phyloP scores from a whole-genome alignment of 2,888 invertebrate genomes.

The Endotricha flammealis region DNA sequence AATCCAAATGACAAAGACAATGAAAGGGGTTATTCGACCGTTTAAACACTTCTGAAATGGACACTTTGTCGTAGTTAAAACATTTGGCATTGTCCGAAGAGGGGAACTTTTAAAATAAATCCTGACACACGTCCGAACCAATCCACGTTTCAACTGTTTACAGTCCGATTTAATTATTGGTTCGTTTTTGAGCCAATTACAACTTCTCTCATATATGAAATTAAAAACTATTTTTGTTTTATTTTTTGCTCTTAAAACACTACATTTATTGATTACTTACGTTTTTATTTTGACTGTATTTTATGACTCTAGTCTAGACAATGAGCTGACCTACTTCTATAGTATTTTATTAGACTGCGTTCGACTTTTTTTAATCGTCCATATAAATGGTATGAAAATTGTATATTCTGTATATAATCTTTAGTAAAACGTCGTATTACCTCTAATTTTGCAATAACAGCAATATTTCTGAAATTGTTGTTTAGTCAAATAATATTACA shows the following conservation, averaged over 20 bases:
- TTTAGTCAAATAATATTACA: neutral
- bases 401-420: too few relatives aligned
- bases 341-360: too few relatives aligned
- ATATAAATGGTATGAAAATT: too few relatives aligned
- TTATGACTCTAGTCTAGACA: too few relatives aligned
- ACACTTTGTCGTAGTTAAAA: conserved; percentile 4
- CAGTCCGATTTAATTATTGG: conserved; percentile 33
- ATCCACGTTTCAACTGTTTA: conserved; percentile 41
- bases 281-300: too few relatives aligned
- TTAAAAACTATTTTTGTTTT: conserved; percentile 13
- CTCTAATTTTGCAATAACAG: neutral
- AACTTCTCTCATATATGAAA: conserved; percentile 24
- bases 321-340: too few relatives aligned
- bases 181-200: conserved; percentile 27
- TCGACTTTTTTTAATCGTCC: too few relatives aligned
- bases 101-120: conserved; percentile 65
- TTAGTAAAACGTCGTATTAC: too few relatives aligned
- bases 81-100: conserved; percentile 13
- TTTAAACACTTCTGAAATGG: neutral
- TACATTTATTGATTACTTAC: too few relatives aligned
- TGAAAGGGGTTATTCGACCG: neutral
- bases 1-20: too few relatives aligned
- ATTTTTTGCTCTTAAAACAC: too few relatives aligned
- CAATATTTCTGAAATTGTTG: neutral
- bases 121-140: conserved; percentile 50